Evolutionary conservation across 2,113 vertebrate genomes (phyloP).

Genomic region (Ornithorhynchus anatinus): DNA sequence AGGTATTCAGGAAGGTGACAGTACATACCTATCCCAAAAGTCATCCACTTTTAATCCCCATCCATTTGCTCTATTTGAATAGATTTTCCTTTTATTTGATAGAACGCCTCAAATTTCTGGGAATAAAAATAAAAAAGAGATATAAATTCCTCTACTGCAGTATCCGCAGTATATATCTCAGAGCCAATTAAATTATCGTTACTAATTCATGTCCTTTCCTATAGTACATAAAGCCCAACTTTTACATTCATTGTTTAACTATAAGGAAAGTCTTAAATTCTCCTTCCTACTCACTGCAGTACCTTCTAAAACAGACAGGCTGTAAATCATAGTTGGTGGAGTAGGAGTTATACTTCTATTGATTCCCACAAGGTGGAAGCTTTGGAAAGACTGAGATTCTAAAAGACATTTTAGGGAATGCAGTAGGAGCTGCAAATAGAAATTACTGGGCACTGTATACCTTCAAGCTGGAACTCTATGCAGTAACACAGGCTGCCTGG

Average conservation of each 20-base stretch:
- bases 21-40: not conserved
- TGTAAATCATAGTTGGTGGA: constrained; percentile 6
- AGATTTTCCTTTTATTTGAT: not conserved
- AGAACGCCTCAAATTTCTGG: not conserved
- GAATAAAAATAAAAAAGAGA: not conserved
- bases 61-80: not conserved
- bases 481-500: too few relatives aligned
- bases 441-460: too few relatives aligned
- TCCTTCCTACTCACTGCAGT: not conserved
- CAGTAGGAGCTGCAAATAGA: too few relatives aligned
- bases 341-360: constrained; percentile 49
- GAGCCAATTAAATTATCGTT: constrained; percentile 9
- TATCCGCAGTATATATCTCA: not conserved
- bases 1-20: too few relatives aligned
- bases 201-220: constrained; percentile 32
- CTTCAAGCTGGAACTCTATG: too few relatives aligned
- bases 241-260: constrained; percentile 22
- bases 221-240: constrained; percentile 3
- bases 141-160: not conserved
- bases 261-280: constrained; percentile 28
- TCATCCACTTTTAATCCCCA: not conserved
- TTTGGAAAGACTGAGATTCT: too few relatives aligned
- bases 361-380: too few relatives aligned
- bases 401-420: too few relatives aligned
- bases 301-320: constrained; percentile 19